Conservation (phyloP, 2,888 invertebrate species). For the Timema podura region DNA sequence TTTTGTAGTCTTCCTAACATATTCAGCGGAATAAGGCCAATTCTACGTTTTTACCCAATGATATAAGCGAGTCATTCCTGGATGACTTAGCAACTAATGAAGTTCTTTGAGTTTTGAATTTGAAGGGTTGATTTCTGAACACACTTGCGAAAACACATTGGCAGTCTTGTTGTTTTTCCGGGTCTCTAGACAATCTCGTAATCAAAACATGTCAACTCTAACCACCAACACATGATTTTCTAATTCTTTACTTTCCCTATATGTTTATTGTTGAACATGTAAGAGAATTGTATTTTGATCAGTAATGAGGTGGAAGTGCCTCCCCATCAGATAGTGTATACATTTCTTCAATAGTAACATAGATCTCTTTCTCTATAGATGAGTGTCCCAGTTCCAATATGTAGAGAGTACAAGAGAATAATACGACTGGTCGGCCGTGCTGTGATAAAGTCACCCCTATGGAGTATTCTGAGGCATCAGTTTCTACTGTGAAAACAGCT, state of each 20-base stretch:
- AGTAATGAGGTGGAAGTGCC: slow-evolving; percentile 7
- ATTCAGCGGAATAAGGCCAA: background rate
- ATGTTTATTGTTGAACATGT: background rate
- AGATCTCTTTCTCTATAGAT: slow-evolving; percentile 13
- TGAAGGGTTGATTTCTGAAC: background rate
- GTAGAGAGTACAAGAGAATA: background rate
- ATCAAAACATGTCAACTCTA: background rate
- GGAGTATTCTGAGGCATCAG: slow-evolving; percentile 30
- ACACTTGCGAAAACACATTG: background rate
- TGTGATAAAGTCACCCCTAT: slow-evolving; percentile 27
- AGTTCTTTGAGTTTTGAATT: background rate
- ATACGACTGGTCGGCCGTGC: slow-evolving; percentile 24
- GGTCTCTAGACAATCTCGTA: slow-evolving; percentile 3
- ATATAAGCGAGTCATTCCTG: no score
- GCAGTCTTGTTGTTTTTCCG: background rate
- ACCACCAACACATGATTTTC: background rate
- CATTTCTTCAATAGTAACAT: background rate
- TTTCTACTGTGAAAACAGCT: slow-evolving; percentile 25
- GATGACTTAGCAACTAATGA: background rate
- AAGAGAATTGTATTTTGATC: background rate
- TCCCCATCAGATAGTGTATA: background rate
- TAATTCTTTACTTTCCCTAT: slow-evolving; percentile 15
- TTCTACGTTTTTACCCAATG: background rate
- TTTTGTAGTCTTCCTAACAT: background rate
- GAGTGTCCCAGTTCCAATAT: background rate